phyloP scores from a whole-genome alignment of 2,797 vertebrate genomes.

The Pangasius krempfi region DNA sequence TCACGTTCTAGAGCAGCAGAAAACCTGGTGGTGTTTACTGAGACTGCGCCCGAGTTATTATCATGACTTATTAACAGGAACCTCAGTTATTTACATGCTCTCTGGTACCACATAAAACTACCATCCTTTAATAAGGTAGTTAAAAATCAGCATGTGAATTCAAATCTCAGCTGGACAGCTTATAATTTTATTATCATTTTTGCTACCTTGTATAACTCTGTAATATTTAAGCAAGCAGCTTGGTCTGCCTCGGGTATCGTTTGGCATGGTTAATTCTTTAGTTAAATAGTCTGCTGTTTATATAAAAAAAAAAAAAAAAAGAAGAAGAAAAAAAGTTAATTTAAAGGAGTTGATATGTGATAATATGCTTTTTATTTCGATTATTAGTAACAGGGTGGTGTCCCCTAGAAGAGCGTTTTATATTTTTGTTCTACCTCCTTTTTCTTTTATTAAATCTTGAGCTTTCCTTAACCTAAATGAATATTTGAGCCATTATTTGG shows the following conservation, averaged over 20 bases:
- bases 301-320: neutral
- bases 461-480: neutral
- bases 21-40: neutral
- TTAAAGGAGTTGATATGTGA: neutral
- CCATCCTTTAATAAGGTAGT: neutral
- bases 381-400: neutral
- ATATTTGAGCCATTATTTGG: neutral
- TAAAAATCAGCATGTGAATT: neutral
- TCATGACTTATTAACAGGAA: neutral
- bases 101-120: neutral
- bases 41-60: neutral
- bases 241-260: neutral
- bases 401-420: neutral
- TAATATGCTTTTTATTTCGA: neutral
- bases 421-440: neutral
- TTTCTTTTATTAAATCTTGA: neutral
- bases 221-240: neutral
- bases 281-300: neutral
- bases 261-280: neutral
- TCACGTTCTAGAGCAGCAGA: neutral
- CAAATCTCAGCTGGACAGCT: neutral
- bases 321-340: neutral
- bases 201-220: neutral
- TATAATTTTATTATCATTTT: neutral
- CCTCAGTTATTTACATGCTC: neutral